Percentiles rank a stretch among this genome's conserved stretches.
phyloP scores from a whole-genome alignment of 2,113 vertebrate genomes.

The Eurypyga helias region DNA sequence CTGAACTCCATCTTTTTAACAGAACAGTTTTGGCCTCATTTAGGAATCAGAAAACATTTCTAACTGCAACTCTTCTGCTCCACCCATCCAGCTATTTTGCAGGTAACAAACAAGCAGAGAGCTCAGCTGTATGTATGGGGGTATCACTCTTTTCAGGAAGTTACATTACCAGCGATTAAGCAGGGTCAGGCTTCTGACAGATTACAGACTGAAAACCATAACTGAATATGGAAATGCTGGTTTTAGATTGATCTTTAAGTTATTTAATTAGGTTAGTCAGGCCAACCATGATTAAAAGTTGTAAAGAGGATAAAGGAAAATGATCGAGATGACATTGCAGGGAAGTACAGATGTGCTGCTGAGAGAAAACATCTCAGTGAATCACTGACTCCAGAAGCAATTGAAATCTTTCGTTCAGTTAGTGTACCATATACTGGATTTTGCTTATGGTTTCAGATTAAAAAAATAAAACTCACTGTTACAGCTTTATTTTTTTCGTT shows the following conservation, averaged over 20 bases:
- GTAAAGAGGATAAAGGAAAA: background rate
- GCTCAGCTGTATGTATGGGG: accelerated
- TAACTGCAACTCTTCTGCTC: background rate
- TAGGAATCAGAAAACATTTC: background rate
- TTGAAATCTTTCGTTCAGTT: background rate
- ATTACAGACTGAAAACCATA: background rate
- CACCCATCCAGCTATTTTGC: background rate
- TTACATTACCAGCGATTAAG: background rate
- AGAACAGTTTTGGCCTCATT: background rate
- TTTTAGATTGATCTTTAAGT: background rate
- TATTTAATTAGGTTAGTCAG: background rate
- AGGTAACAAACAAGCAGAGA: background rate
- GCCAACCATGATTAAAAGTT: background rate
- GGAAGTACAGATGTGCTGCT: background rate
- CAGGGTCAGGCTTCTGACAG: background rate
- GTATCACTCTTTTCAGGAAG: background rate
- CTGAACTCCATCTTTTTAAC: background rate
- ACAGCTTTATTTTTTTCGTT: background rate
- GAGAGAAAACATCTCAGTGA: background rate
- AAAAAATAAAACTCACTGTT: background rate
- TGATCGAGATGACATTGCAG: background rate
- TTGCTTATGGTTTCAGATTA: background rate
- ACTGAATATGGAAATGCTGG: background rate
- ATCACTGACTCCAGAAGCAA: background rate
- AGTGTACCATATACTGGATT: background rate